phyloP scores from a whole-genome alignment of 2,113 vertebrate genomes.

The Podocnemis expansa region DNA sequence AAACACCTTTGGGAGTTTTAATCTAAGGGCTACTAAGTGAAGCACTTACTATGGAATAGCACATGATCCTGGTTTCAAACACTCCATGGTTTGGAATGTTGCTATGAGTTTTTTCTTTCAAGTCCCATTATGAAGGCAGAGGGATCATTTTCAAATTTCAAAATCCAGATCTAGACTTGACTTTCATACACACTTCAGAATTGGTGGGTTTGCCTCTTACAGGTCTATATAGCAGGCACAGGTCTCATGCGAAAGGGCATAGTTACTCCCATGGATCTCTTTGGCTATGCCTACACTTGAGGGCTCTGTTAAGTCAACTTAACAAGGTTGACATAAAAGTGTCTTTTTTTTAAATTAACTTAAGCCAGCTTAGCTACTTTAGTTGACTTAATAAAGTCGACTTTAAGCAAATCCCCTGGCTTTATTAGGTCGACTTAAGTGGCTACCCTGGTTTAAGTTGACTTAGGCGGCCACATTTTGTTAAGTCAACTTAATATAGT shows the following conservation, averaged over 20 bases:
- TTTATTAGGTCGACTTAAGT: too few relatives aligned
- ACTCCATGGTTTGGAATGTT: not conserved
- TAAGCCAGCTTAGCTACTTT: too few relatives aligned
- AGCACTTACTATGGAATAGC: not conserved
- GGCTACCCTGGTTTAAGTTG: too few relatives aligned
- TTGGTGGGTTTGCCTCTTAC: not conserved
- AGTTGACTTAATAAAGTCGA: too few relatives aligned
- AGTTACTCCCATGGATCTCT: not conserved
- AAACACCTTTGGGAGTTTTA: not conserved
- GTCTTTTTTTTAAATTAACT: too few relatives aligned
- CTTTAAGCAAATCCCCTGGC: too few relatives aligned
- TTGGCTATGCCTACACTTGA: too few relatives aligned
- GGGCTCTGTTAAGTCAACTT: too few relatives aligned
- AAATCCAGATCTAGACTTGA: accelerated
- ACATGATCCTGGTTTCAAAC: not conserved
- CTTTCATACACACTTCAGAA: not conserved
- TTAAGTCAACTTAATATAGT: too few relatives aligned
- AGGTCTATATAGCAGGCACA: accelerated
- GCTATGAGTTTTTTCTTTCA: too few relatives aligned
- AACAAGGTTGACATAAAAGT: too few relatives aligned
- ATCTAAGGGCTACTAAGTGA: not conserved
- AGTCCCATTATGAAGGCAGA: not conserved
- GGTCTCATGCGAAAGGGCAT: not conserved
- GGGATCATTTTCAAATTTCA: not conserved
- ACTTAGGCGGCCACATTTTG: too few relatives aligned